Conservation (phyloP, 2,113 vertebrate species). For the Channa argus region DNA sequence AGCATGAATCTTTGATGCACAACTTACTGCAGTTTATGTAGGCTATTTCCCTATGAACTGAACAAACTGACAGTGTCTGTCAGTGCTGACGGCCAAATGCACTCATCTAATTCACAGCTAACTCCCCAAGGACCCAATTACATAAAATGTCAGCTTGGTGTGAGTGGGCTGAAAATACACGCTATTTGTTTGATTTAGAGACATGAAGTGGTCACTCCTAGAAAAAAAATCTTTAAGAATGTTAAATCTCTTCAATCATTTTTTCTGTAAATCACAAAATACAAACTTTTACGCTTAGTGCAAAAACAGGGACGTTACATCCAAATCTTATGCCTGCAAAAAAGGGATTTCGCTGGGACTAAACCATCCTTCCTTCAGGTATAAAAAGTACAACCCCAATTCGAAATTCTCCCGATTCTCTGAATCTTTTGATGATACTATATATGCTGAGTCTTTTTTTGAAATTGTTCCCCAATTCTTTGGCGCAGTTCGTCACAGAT, state of each 20-base stretch:
- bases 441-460: no score
- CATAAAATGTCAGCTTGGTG: slow-evolving; percentile 29
- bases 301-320: neutral
- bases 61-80: slow-evolving; percentile 39
- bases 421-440: no score
- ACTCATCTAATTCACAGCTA: slow-evolving; percentile 38
- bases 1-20: slow-evolving; percentile 65
- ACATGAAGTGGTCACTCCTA: neutral
- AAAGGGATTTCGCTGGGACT: neutral
- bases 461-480: no score
- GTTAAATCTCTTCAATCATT: neutral
- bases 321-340: neutral
- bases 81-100: slow-evolving; percentile 16
- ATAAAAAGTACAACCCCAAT: neutral
- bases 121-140: slow-evolving; percentile 53
- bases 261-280: neutral
- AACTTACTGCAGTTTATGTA: slow-evolving; percentile 45
- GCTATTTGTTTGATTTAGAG: slow-evolving; percentile 26
- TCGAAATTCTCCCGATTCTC: no score
- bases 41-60: slow-evolving; percentile 41
- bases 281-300: neutral
- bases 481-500: no score
- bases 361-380: neutral
- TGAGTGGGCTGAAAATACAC: slow-evolving; percentile 30
- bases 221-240: neutral